Conservation (phyloP, 2,113 vertebrate species). For the Pomatostomus ruficeps region DNA sequence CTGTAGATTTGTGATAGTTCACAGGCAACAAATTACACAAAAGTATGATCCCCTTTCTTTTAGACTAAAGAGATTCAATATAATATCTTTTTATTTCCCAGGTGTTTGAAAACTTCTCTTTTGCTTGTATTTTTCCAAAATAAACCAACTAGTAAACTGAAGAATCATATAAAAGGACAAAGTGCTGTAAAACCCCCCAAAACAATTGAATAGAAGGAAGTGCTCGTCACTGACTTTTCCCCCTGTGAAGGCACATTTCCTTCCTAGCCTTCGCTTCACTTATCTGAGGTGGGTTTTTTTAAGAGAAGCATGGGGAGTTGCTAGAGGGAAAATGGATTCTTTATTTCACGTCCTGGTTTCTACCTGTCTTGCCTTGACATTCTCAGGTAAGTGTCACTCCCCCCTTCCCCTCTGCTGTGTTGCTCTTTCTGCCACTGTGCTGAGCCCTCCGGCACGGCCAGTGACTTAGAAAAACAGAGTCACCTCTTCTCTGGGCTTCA, state of each 20-base stretch:
- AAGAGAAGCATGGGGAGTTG: conserved; percentile 71
- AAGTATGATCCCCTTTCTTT: conserved; percentile 8
- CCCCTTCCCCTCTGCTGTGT: fast-evolving
- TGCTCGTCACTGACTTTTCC: conserved; percentile 83
- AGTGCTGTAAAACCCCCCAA: conserved; percentile 74
- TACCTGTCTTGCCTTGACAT: conserved; percentile 66
- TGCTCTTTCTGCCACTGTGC: not conserved
- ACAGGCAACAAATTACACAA: conserved; percentile 4
- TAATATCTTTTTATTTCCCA: not conserved
- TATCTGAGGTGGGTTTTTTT: conserved; percentile 73
- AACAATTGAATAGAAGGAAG: conserved; percentile 94
- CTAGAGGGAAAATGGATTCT: conserved; percentile 83
- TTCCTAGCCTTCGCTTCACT: conserved; percentile 78
- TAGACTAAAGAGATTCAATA: not conserved
- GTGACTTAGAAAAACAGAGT: not conserved
- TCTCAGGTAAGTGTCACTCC: conserved; percentile 72
- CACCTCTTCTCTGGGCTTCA: conserved; percentile 1
- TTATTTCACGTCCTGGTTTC: conserved; percentile 70
- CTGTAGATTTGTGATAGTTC: conserved; percentile 11
- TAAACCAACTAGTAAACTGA: conserved; percentile 70
- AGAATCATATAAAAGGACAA: conserved; percentile 72
- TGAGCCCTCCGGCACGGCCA: not conserved
- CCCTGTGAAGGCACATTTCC: conserved; percentile 84
- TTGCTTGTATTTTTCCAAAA: conserved; percentile 54
- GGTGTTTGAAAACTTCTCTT: conserved; percentile 5